These are phyloP conservation scores for Acleris cristana DNA, from an alignment of 2,888 invertebrate genomes.

Conservation along the genomic window DNA sequence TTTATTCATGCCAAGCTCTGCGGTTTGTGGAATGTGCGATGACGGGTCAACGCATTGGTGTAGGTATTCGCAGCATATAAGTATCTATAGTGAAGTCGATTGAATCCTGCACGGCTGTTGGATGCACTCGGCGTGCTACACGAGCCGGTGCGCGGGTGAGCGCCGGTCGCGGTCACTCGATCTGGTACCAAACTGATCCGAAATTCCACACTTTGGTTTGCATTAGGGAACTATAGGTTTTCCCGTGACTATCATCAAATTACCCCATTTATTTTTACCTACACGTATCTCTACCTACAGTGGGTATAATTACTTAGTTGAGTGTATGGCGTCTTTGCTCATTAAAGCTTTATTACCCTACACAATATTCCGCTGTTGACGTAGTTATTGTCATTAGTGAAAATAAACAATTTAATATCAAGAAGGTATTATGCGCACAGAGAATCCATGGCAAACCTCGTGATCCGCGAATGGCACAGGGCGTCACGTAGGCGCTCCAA, in stretches of 20 bases:
- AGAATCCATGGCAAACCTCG: constrained; percentile 36
- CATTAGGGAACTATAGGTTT: neutral
- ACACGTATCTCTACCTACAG: no score
- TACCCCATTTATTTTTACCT: no score
- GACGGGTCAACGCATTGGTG: neutral
- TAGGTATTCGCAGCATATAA: neutral
- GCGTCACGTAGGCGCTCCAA: constrained; percentile 63
- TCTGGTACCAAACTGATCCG: neutral
- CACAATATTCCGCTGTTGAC: no score
- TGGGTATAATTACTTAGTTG: no score
- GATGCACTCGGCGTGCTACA: neutral
- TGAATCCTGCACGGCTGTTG: neutral
- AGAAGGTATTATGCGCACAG: constrained; percentile 10
- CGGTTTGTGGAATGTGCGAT: neutral
- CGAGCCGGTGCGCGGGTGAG: neutral
- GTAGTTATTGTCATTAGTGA: no score
- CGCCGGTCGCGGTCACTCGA: neutral
- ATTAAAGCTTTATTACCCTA: no score
- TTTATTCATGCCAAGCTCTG: neutral
- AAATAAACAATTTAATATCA: neutral
- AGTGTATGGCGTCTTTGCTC: no score
- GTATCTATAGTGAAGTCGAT: neutral
- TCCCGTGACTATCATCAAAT: no score
- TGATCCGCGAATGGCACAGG: constrained; percentile 63
- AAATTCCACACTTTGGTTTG: neutral